These are phyloP conservation scores for Nematostella vectensis DNA, from an alignment of 92 coral and sea anemone genomes.

Conservation along the genomic window DNA sequence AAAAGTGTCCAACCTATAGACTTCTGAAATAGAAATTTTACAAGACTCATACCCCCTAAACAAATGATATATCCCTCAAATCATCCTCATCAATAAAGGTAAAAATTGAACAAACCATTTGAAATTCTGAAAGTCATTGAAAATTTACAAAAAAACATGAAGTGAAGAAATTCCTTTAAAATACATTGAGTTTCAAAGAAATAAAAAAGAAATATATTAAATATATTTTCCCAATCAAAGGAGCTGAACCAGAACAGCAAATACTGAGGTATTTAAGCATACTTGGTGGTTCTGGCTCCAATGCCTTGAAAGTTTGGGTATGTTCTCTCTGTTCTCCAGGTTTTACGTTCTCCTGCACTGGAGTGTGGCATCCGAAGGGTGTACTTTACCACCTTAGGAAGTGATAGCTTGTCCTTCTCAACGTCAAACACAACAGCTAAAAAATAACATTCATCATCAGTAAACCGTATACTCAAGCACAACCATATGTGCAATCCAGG, in stretches of 20 bases:
- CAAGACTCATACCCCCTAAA: too few species aligned
- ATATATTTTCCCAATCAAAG: too few species aligned
- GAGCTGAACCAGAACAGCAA: conserved; percentile 1
- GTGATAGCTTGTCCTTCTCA: conserved; percentile 21
- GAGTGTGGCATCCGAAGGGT: conserved; percentile 65
- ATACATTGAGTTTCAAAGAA: not conserved
- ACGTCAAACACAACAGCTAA: conserved; percentile 71
- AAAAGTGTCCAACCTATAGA: too few species aligned
- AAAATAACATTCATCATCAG: conserved; percentile 13
- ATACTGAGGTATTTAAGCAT: not conserved
- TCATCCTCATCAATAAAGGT: too few species aligned
- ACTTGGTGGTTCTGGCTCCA: conserved; percentile 51
- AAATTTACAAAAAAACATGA: conserved; percentile 9
- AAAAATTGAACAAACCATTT: too few species aligned
- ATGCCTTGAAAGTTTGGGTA: conserved; percentile 57
- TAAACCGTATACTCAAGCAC: too few species aligned
- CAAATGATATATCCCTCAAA: too few species aligned
- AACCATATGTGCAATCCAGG: too few species aligned
- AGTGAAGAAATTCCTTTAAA: too few species aligned
- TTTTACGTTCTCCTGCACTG: conserved; percentile 12
- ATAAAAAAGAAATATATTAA: too few species aligned
- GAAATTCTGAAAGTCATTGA: too few species aligned
- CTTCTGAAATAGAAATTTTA: too few species aligned
- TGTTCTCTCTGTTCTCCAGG: conserved; percentile 70
- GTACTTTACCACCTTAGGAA: conserved; percentile 80